A percentile compares a stretch with the other conserved stretches of the same genome.
phyloP scores from a whole-genome alignment of 2,113 vertebrate species.

The Xiphorhynchus elegans region DNA sequence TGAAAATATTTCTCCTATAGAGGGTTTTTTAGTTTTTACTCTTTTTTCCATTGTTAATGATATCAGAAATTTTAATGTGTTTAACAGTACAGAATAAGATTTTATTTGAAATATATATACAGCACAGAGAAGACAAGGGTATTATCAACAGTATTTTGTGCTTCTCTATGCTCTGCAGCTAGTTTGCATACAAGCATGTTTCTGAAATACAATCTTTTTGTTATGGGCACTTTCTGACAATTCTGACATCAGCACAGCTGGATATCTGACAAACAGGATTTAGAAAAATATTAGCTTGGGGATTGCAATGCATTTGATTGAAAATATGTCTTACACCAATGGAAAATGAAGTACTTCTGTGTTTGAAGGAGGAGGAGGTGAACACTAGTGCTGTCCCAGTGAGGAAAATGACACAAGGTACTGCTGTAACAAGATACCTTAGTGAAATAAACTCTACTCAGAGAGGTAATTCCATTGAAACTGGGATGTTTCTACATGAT shows the following conservation, averaged over 20 bases:
- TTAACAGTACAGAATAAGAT: not conserved
- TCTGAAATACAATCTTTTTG: not conserved
- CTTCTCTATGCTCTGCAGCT: not conserved
- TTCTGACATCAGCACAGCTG: conserved; percentile 11
- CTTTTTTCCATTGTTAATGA: not conserved
- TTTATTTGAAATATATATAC: not conserved
- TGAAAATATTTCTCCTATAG: not conserved
- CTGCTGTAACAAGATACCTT: not conserved
- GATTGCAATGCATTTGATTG: not conserved
- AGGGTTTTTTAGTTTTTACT: not conserved
- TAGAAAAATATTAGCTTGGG: not conserved
- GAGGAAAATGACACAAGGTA: not conserved
- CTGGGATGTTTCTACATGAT: fast-evolving
- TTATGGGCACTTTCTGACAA: not conserved
- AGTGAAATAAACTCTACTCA: not conserved
- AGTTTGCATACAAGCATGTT: not conserved
- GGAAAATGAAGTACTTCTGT: not conserved
- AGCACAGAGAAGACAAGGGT: not conserved
- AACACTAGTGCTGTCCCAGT: not conserved
- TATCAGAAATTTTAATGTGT: not conserved
- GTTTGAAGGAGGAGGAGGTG: not conserved
- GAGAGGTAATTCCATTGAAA: not conserved
- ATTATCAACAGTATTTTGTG: not conserved
- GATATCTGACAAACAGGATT: not conserved
- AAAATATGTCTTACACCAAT: not conserved